A percentile compares a stretch with the other conserved stretches of the same genome.
phyloP scores from a whole-genome alignment of 2,113 vertebrate genomes.

The Cinclus cinclus region DNA sequence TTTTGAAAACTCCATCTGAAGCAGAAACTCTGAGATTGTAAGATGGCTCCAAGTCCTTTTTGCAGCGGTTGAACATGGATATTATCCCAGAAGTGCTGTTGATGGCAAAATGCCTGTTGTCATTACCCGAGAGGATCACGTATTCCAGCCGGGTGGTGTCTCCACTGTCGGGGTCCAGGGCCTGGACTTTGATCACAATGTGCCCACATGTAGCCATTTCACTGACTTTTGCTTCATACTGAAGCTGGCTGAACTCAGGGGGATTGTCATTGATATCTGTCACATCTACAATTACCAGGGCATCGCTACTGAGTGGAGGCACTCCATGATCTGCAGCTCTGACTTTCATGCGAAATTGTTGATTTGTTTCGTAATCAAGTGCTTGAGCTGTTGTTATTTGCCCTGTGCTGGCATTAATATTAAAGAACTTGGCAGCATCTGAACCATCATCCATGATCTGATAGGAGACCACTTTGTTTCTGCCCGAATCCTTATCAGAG shows the following conservation, averaged over 20 bases:
- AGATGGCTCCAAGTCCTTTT: conserved; percentile 84
- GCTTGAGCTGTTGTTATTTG: conserved; percentile 82
- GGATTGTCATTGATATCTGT: conserved; percentile 94
- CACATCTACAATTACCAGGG: conserved; percentile 82
- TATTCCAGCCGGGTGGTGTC: conserved; percentile 85
- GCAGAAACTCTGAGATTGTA: conserved; percentile 90
- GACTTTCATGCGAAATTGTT: conserved; percentile 84
- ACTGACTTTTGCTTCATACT: conserved; percentile 87
- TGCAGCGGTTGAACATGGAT: conserved; percentile 91
- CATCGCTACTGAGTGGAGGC: conserved; percentile 82
- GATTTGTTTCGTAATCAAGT: conserved; percentile 86
- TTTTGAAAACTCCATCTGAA: conserved; percentile 92
- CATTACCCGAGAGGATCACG: conserved; percentile 91
- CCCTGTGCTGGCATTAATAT: conserved; percentile 82
- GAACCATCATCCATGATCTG: conserved; percentile 80
- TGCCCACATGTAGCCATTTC: conserved; percentile 93
- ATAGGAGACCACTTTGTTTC: conserved; percentile 85
- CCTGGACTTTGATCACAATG: conserved; percentile 92
- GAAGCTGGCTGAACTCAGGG: conserved; percentile 84
- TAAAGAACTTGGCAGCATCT: conserved; percentile 82
- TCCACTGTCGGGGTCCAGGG: conserved; percentile 84
- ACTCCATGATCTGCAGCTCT: conserved; percentile 84
- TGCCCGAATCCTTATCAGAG: conserved; percentile 86
- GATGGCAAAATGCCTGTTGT: conserved; percentile 90
- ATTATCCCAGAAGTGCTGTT: conserved; percentile 93